Evolutionary conservation across 2,113 vertebrate species (phyloP).

Genomic region (Saimiri boliviensis): DNA sequence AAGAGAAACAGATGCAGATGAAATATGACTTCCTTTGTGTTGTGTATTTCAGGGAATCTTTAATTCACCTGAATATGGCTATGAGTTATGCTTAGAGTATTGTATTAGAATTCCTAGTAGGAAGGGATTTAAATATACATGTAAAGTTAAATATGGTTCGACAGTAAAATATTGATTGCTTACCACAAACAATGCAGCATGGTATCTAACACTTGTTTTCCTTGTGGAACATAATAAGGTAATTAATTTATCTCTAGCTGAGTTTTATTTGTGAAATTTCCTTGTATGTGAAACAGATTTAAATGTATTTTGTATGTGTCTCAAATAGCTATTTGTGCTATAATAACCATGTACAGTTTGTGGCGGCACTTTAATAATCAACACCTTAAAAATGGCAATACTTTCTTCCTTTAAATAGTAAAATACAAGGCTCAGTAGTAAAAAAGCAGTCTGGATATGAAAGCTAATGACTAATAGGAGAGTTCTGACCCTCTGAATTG

Average conservation of each 20-base stretch:
- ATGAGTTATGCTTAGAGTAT: slow-evolving; percentile 78
- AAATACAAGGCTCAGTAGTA: slow-evolving; percentile 63
- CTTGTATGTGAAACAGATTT: slow-evolving; percentile 57
- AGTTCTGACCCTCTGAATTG: slow-evolving; percentile 85
- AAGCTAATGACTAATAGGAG: slow-evolving; percentile 82
- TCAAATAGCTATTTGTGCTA: slow-evolving; percentile 60
- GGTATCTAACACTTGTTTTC: slow-evolving; percentile 80
- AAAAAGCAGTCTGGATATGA: slow-evolving; percentile 75
- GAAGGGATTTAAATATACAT: slow-evolving; percentile 78
- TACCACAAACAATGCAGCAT: slow-evolving; percentile 78
- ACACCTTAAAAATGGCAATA: slow-evolving; percentile 68
- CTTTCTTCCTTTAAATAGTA: slow-evolving; percentile 74
- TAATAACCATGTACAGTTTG: slow-evolving; percentile 68
- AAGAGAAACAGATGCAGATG: slow-evolving; percentile 81
- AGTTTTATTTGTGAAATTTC: slow-evolving; percentile 76
- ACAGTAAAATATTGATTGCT: slow-evolving; percentile 83
- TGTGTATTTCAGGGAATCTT: slow-evolving; percentile 80
- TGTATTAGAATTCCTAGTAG: slow-evolving; percentile 81
- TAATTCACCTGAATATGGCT: slow-evolving; percentile 81
- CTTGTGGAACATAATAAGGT: slow-evolving; percentile 75
- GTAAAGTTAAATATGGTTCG: slow-evolving; percentile 81
- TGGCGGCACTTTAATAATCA: slow-evolving; percentile 57
- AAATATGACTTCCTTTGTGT: slow-evolving; percentile 80
- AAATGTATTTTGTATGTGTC: slow-evolving; percentile 59
- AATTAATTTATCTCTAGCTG: slow-evolving; percentile 79